Base-by-base conservation (phyloP, 2,113 vertebrate genomes). In the Scomber scombrus region DNA sequence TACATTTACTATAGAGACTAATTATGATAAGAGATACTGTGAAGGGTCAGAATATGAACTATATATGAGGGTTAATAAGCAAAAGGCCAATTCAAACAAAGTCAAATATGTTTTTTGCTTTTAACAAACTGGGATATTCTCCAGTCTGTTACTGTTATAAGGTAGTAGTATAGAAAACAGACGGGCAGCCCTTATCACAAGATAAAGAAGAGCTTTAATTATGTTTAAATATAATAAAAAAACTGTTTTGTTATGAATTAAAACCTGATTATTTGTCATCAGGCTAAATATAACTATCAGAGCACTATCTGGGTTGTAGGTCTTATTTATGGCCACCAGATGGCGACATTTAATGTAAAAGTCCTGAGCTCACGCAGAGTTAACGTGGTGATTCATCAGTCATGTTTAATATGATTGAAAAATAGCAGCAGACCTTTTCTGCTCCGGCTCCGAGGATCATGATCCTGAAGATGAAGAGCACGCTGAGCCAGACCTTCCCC, bases 391-490 rank as follows among this genome's bases (percentile, higher is more conserved):
- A 16, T 45, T 7, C 23, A 47, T 4, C 49, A 12, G n/a, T 11
- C 45, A 2, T 11, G 5, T 31, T 0, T 1, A 23, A 29, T 13
- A 63, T 14, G 40, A 12, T 14, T 45, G 18, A 12, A 8, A 13
- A 45, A 29, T 0, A 52, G 13, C 46, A 19, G 6, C 21, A 47
- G 57, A 95, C 95, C 88, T 95, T 95, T 45, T 95, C 95, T 0
- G 89, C 94, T 55, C 94, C 95, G 1, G 97, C 96, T 72, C 98
- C 97, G 26, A 99, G 93, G 77, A 98, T 93, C 95, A 99, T 94
- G 91, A 99, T 99, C 80, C 98, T 94, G 95, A 99, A 99, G 95
- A 99, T 94, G 85, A 99, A 99, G 58, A 99, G 96, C 49, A 99
- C 97, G 0, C 95, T 97, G 94, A 99, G 95, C 98, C 98, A 99